Evolutionary conservation across 2,113 vertebrate genomes (phyloP).

Genomic region (Phycodurus eques): DNA sequence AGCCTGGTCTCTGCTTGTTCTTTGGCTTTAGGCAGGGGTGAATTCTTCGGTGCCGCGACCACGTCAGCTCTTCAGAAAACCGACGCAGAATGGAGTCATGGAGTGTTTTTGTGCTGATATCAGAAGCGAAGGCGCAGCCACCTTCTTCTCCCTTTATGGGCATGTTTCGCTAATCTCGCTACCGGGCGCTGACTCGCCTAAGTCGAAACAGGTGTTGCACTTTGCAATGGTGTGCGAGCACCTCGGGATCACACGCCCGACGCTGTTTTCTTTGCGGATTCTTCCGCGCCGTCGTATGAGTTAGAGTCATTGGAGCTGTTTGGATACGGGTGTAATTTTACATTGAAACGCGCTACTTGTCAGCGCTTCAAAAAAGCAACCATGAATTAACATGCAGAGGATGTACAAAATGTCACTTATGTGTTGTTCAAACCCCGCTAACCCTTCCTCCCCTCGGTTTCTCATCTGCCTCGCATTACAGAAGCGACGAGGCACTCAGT

Average conservation of each 20-base stretch:
- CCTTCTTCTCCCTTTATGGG: constrained; percentile 73
- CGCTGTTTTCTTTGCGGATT: constrained; percentile 66
- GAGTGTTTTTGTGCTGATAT: constrained; percentile 51
- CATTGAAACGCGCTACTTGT: constrained; percentile 22
- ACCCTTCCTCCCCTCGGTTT: background rate
- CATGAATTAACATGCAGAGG: constrained; percentile 15
- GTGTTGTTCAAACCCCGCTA: background rate
- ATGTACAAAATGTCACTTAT: constrained; percentile 40
- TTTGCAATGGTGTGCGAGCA: constrained; percentile 50
- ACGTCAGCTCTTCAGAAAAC: constrained; percentile 61
- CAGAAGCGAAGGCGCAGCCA: constrained; percentile 58
- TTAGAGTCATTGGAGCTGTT: constrained; percentile 46
- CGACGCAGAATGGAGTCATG: constrained; percentile 16
- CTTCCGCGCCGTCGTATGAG: constrained; percentile 49
- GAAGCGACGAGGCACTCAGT: background rate
- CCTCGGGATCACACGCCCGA: constrained; percentile 37
- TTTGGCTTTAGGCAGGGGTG: constrained; percentile 43
- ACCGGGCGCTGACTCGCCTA: constrained; percentile 66
- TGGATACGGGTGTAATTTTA: constrained; percentile 42
- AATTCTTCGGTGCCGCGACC: constrained; percentile 65
- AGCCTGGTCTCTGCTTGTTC: constrained; percentile 22
- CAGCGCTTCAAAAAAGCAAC: constrained; percentile 22
- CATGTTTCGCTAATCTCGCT: constrained; percentile 74
- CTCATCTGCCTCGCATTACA: constrained; percentile 1
- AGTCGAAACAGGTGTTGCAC: constrained; percentile 72